Evolutionary conservation across 2,888 invertebrate genomes (phyloP).

Genomic region (Liodrosophila aerea): DNA sequence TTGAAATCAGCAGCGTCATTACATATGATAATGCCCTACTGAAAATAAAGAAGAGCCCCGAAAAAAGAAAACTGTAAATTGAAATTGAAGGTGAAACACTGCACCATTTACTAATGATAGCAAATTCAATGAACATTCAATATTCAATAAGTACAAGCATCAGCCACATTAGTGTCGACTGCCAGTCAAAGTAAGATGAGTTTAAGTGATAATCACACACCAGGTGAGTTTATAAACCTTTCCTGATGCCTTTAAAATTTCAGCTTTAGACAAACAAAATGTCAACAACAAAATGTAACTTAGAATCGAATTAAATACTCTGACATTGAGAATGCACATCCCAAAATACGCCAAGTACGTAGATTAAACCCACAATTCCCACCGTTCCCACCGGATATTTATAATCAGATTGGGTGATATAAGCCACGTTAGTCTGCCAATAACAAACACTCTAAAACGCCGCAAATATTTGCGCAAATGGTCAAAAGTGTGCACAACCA

Average conservation of each 20-base stretch:
- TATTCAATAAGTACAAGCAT: no score
- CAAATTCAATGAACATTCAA: constrained; percentile 18
- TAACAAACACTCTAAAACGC: constrained; percentile 63
- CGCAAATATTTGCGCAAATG: constrained; percentile 57
- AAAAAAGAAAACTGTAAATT: no score
- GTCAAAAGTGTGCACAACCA: constrained; percentile 28
- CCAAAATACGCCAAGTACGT: background rate
- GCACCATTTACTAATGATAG: background rate
- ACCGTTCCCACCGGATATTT: constrained; percentile 1
- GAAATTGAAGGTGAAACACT: background rate
- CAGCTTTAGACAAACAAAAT: no score
- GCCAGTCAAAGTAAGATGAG: no score
- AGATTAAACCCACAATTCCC: background rate
- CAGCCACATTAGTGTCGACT: no score
- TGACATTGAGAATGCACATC: background rate
- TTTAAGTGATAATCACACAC: no score
- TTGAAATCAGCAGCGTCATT: constrained; percentile 73
- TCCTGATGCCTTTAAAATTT: no score
- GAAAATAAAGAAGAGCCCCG: constrained; percentile 9
- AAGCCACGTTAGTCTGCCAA: constrained; percentile 47
- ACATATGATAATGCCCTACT: constrained; percentile 78
- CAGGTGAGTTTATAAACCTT: no score
- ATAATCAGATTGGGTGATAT: constrained; percentile 51
- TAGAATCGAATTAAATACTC: no score
- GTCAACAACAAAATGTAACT: no score